phyloP scores from a whole-genome alignment of 2,797 vertebrate genomes.

The Vireo griseus region DNA sequence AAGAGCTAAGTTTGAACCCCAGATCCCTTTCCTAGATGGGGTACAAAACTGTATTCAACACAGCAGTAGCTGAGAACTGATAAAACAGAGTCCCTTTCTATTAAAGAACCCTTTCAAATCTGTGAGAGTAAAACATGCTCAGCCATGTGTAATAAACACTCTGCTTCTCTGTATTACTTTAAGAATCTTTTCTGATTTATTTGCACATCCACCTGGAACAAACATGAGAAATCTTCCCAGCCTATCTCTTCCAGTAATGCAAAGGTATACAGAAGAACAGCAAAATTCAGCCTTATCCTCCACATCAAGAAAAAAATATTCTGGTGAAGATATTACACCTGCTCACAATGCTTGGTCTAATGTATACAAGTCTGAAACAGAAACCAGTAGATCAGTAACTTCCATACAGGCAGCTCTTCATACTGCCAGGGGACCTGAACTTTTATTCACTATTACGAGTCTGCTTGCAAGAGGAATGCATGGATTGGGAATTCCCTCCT shows the following conservation, averaged over 20 bases:
- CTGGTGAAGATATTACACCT: background rate
- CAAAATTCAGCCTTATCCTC: background rate
- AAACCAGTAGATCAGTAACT: background rate
- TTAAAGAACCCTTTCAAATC: background rate
- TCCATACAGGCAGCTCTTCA: background rate
- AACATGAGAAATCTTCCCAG: background rate
- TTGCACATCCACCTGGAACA: background rate
- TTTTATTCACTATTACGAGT: background rate
- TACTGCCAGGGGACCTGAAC: background rate
- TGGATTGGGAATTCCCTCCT: rapidly evolving
- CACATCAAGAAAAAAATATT: background rate
- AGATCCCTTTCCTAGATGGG: background rate
- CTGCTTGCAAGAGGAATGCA: background rate
- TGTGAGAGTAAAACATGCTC: background rate
- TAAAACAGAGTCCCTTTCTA: background rate
- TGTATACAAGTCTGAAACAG: background rate
- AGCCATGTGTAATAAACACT: background rate
- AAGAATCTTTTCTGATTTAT: background rate
- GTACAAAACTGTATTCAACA: background rate
- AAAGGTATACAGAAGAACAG: background rate
- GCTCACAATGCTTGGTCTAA: background rate
- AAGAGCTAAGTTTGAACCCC: background rate
- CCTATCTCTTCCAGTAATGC: background rate
- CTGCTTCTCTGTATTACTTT: background rate
- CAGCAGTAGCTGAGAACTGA: background rate